phyloP scores from a whole-genome alignment of 2,888 invertebrate species.

The Drosophila prolongata region DNA sequence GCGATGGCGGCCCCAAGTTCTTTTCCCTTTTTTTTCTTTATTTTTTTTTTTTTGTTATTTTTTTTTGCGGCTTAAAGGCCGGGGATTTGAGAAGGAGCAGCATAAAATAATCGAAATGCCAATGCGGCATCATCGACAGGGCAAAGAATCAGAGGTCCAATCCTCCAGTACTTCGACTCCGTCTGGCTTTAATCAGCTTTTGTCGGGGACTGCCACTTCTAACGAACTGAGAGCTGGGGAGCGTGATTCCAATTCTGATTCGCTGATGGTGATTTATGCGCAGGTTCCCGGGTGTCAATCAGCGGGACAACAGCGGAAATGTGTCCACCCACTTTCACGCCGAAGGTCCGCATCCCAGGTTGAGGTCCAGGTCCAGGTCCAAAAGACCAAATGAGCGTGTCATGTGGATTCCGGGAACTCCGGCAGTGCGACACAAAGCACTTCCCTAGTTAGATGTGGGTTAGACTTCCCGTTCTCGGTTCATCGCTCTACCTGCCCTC shows the following conservation, averaged over 20 bases:
- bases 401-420: slow-evolving; percentile 50
- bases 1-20: slow-evolving; percentile 60
- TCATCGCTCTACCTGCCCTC: slow-evolving; percentile 37
- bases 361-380: too few species aligned
- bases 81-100: slow-evolving; percentile 19
- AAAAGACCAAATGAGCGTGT: slow-evolving; percentile 38
- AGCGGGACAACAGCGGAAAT: slow-evolving; percentile 62
- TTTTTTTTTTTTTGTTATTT: slow-evolving; percentile 1
- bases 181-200: slow-evolving; percentile 69
- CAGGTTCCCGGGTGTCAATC: slow-evolving; percentile 47
- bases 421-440: slow-evolving; percentile 11
- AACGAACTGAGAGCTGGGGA: slow-evolving; percentile 16
- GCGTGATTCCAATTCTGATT: background rate
- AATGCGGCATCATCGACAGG: slow-evolving; percentile 42
- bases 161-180: background rate
- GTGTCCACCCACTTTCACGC: slow-evolving; percentile 79
- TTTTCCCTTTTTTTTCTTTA: slow-evolving; percentile 15
- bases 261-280: slow-evolving; percentile 57
- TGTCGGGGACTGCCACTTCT: slow-evolving; percentile 29
- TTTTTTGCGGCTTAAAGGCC: slow-evolving; percentile 68
- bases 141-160: slow-evolving; percentile 8
- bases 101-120: slow-evolving; percentile 76
- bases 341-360: slow-evolving; percentile 3
- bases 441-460: slow-evolving; percentile 26
- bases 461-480: slow-evolving; percentile 9